Percentiles rank a stretch among this genome's conserved stretches.
These are phyloP conservation scores for Crotalus tigris DNA, from an alignment of 2,113 vertebrate species.

Conservation along the genomic window DNA sequence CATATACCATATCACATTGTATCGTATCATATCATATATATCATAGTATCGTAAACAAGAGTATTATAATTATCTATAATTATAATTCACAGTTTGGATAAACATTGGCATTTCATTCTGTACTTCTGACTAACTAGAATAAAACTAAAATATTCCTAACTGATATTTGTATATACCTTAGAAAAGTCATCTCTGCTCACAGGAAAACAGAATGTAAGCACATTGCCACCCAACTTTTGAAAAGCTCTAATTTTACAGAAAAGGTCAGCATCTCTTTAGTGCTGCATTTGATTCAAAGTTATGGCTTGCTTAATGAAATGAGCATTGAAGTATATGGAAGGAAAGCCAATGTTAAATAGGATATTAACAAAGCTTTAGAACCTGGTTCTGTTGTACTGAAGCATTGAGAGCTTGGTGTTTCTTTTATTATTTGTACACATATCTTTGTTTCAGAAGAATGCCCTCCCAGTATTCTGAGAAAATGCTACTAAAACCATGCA, in stretches of 20 bases:
- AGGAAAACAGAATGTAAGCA: neutral
- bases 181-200: neutral
- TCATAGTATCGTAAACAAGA: constrained; percentile 21
- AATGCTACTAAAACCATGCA: neutral
- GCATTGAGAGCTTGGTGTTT: neutral
- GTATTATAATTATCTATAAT: constrained; percentile 25
- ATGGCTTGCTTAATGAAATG: neutral
- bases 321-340: neutral
- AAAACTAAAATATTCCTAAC: constrained; percentile 16
- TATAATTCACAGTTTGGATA: neutral
- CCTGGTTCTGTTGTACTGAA: neutral
- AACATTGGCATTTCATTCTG: constrained; percentile 6
- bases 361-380: neutral
- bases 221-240: neutral
- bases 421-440: neutral
- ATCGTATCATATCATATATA: neutral
- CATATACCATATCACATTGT: neutral
- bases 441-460: neutral
- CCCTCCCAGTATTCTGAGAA: neutral
- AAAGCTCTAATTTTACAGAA: neutral
- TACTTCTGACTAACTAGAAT: neutral
- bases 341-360: neutral
- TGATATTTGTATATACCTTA: neutral
- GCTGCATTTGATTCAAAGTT: neutral
- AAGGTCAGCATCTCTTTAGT: neutral